These are phyloP conservation scores for Eclectus roratus DNA, from an alignment of 2,113 vertebrate species.

Conservation along the genomic window DNA sequence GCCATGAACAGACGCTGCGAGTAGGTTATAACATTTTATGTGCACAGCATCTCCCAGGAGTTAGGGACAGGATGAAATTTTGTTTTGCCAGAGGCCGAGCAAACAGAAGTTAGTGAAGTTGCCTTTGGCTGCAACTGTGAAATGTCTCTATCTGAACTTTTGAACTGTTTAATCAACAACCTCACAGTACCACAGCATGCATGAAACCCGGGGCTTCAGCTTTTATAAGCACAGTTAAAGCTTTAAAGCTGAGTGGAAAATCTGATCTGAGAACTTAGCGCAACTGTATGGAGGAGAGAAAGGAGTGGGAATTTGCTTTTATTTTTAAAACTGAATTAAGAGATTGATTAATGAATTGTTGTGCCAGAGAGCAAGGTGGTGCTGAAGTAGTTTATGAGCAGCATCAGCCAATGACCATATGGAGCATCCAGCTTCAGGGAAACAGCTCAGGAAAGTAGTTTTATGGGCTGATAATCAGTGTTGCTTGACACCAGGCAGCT, in stretches of 20 bases:
- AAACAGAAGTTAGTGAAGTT: slow-evolving; percentile 37
- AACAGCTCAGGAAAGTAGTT: not conserved
- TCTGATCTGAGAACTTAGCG: not conserved
- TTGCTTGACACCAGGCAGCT: not conserved
- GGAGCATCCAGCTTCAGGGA: not conserved
- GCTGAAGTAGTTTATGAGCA: slow-evolving; percentile 2
- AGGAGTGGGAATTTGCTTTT: not conserved
- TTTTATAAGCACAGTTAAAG: not conserved
- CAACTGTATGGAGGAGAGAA: not conserved
- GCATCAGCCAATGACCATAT: not conserved
- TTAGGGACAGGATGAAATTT: slow-evolving; percentile 14
- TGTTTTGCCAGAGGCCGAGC: slow-evolving; percentile 13
- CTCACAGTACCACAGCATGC: not conserved
- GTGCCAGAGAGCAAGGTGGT: not conserved
- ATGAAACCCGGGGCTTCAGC: not conserved
- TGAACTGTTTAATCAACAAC: slow-evolving; percentile 35
- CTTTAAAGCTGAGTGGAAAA: slow-evolving; percentile 16
- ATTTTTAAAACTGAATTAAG: not conserved
- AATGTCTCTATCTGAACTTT: slow-evolving; percentile 32
- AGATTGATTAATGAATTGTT: not conserved
- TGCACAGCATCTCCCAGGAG: slow-evolving; percentile 9
- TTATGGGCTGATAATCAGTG: slow-evolving; percentile 13
- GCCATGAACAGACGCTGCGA: not conserved
- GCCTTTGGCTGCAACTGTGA: slow-evolving; percentile 11
- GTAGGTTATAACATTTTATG: not conserved